phyloP scores from a whole-genome alignment of 1,140 invertebrate species.

The Drosophila arawakana region DNA sequence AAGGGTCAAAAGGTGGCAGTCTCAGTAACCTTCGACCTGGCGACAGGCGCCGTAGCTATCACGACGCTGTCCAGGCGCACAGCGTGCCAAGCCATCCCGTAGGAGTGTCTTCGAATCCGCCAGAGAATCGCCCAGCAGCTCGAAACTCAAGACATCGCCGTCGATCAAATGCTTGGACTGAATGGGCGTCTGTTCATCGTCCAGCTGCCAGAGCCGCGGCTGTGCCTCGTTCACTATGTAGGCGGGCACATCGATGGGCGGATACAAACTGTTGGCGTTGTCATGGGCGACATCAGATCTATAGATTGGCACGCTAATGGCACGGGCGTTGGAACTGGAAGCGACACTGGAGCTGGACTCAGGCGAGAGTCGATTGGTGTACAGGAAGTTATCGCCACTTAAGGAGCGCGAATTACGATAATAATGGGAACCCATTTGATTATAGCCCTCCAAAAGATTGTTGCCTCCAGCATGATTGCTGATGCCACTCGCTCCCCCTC shows the following conservation, averaged over 20 bases:
- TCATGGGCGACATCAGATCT: slow-evolving; percentile 48
- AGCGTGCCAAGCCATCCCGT: slow-evolving; percentile 87
- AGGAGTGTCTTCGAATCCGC: slow-evolving; percentile 84
- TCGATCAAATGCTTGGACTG: slow-evolving; percentile 52
- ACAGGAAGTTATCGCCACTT: slow-evolving; percentile 64
- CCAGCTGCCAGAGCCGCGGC: slow-evolving; percentile 65
- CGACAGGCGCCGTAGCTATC: slow-evolving; percentile 86
- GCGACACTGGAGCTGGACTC: slow-evolving; percentile 6
- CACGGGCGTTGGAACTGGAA: slow-evolving; percentile 27
- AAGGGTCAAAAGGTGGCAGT: slow-evolving; percentile 42
- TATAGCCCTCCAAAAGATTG: slow-evolving; percentile 66
- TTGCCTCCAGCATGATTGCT: slow-evolving; percentile 24
- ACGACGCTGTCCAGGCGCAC: slow-evolving; percentile 86
- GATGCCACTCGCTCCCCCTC: too few species aligned
- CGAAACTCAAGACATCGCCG: slow-evolving; percentile 64
- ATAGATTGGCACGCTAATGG: slow-evolving; percentile 65
- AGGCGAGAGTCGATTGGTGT: slow-evolving; percentile 64
- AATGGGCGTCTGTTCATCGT: slow-evolving; percentile 67
- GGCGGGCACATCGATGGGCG: slow-evolving; percentile 66
- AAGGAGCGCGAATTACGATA: slow-evolving; percentile 77
- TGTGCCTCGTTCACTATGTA: slow-evolving; percentile 56
- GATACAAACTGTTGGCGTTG: slow-evolving; percentile 53
- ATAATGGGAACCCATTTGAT: slow-evolving; percentile 58
- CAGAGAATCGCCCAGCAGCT: slow-evolving; percentile 64
- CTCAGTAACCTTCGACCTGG: slow-evolving; percentile 79